Evolutionary conservation across 1,140 invertebrate genomes (phyloP).

Genomic region (Marisa cornuarietis): DNA sequence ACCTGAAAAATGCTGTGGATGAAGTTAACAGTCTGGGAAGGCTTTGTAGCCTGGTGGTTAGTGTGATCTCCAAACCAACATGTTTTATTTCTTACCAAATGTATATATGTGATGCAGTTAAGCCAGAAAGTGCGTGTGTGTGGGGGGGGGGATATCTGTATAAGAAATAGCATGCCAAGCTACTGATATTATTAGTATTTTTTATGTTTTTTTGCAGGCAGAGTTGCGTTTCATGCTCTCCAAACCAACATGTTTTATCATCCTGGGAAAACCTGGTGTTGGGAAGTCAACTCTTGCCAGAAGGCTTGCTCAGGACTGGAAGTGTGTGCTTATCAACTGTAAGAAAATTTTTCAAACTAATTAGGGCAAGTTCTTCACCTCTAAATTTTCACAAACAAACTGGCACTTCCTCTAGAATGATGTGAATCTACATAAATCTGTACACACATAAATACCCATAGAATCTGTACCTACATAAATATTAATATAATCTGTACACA

Average conservation of each 20-base stretch:
- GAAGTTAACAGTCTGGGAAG: background rate
- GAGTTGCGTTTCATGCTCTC: slow-evolving; percentile 62
- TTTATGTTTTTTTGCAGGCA: slow-evolving; percentile 48
- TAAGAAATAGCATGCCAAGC: too few species aligned
- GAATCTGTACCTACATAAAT: background rate
- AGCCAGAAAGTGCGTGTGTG: too few species aligned
- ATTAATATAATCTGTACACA: background rate
- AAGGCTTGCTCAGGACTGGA: slow-evolving; percentile 63
- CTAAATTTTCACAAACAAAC: too few species aligned
- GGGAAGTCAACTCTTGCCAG: slow-evolving; percentile 64
- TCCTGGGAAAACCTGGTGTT: slow-evolving; percentile 65
- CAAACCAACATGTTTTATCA: slow-evolving; percentile 66
- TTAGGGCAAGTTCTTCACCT: background rate
- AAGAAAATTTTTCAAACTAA: slow-evolving; percentile 35
- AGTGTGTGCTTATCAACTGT: slow-evolving; percentile 65
- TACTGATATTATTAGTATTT: background rate
- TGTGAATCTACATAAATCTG: too few species aligned
- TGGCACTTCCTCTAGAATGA: too few species aligned
- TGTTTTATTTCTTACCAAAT: background rate
- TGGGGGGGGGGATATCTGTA: too few species aligned
- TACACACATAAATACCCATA: too few species aligned
- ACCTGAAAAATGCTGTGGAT: background rate
- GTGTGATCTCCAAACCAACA: background rate
- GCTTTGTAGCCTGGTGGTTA: background rate
- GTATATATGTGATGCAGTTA: background rate